Conservation (phyloP, 2,888 invertebrate species). For the Hypomecis atomaria region DNA sequence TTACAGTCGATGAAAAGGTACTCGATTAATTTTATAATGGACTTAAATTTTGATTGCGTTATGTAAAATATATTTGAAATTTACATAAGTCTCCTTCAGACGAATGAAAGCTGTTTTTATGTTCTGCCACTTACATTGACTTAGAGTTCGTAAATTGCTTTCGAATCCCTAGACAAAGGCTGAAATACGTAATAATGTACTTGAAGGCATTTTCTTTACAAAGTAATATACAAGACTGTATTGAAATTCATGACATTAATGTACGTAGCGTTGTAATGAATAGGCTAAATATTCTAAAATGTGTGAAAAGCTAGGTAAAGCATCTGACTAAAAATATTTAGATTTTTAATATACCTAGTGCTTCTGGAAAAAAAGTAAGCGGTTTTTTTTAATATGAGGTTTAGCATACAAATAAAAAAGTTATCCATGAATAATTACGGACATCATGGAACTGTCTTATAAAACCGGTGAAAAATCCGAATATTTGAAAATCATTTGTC, state of each 20-base stretch:
- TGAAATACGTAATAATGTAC: conserved; percentile 30
- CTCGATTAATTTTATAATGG: conserved; percentile 6
- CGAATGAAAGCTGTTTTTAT: conserved; percentile 12
- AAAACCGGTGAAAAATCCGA: too few relatives aligned
- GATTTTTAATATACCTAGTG: too few relatives aligned
- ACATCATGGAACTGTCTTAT: too few relatives aligned
- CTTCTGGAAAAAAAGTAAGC: too few relatives aligned
- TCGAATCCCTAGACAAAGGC: conserved; percentile 19
- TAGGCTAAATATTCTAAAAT: conserved; percentile 3
- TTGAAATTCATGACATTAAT: conserved; percentile 21
- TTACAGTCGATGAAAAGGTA: background rate
- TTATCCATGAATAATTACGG: too few relatives aligned
- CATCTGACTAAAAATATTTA: too few relatives aligned
- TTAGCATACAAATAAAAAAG: too few relatives aligned
- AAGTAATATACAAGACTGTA: conserved; percentile 27
- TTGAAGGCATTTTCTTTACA: conserved; percentile 32
- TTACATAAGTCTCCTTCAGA: conserved; percentile 16
- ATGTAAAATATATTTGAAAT: conserved; percentile 6
- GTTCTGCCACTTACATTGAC: conserved; percentile 15
- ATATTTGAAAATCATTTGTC: too few relatives aligned
- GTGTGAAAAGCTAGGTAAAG: too few relatives aligned
- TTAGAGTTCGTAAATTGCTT: conserved; percentile 17
- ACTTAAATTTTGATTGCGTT: conserved; percentile 2
- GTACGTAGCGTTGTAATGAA: conserved; percentile 10
- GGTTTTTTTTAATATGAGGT: too few relatives aligned